Percentiles rank a stretch among this genome's conserved stretches.
These are phyloP conservation scores for Drosophila antonietae DNA, from an alignment of 2,888 invertebrate genomes.

Conservation along the genomic window DNA sequence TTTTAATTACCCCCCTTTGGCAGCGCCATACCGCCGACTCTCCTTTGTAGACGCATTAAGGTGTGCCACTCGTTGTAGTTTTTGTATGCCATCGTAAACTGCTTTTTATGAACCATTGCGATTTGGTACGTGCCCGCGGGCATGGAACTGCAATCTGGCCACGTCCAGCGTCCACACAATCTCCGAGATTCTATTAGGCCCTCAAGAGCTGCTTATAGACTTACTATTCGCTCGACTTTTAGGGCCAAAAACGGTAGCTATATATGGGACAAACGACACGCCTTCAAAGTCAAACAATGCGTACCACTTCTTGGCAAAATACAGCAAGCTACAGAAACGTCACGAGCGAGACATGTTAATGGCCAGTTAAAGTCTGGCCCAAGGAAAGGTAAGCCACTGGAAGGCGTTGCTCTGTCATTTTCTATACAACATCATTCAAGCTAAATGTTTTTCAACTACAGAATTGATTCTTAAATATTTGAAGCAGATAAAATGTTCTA, in stretches of 20 bases:
- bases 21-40: background rate
- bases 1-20: constrained; percentile 63
- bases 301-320: background rate
- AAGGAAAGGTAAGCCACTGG: background rate
- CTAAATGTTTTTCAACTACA: background rate
- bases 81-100: constrained; percentile 44
- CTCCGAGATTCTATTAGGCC: constrained; percentile 34
- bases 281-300: constrained; percentile 1
- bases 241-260: constrained; percentile 26
- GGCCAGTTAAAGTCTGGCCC: background rate
- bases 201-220: constrained; percentile 13
- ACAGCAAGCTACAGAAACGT: constrained; percentile 12
- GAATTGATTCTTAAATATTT: background rate
- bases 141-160: constrained; percentile 48
- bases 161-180: constrained; percentile 4
- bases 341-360: constrained; percentile 13
- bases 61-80: constrained; percentile 26
- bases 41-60: constrained; percentile 19
- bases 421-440: background rate
- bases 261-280: background rate
- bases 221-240: constrained; percentile 4
- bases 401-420: background rate
- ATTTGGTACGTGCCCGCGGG: constrained; percentile 53
- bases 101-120: constrained; percentile 48
- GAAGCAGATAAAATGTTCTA: background rate